Evolutionary conservation across 2,113 vertebrate species (phyloP).

Genomic region (Forbesichthys agassizii): DNA sequence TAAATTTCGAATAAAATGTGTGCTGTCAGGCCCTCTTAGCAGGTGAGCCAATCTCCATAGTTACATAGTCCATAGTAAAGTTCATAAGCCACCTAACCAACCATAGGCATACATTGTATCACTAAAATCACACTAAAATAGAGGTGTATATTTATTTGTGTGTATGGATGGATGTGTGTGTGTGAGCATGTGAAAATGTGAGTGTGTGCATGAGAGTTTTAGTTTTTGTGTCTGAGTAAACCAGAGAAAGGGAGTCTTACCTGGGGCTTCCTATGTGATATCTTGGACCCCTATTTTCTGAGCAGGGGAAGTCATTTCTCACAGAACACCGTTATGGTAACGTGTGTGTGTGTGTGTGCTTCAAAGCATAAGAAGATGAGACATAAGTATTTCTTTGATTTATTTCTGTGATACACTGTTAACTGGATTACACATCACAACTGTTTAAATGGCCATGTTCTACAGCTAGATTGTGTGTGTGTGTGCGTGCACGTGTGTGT

Average conservation of each 20-base stretch:
- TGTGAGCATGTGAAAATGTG: neutral
- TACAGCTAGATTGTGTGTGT: conserved; percentile 48
- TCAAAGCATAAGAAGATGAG: conserved; percentile 70
- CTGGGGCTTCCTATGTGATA: conserved; percentile 51
- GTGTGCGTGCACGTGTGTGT: conserved; percentile 31
- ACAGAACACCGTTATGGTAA: conserved; percentile 51
- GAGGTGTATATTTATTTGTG: neutral
- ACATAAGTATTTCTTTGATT: conserved; percentile 73
- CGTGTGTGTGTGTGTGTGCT: conserved; percentile 37
- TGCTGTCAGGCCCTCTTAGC: no score
- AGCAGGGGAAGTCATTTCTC: conserved; percentile 69
- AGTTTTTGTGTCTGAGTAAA: conserved; percentile 25
- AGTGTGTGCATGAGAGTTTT: conserved; percentile 17
- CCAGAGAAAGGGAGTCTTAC: conserved; percentile 11
- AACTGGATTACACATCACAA: conserved; percentile 76
- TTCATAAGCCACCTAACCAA: no score
- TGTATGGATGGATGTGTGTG: neutral
- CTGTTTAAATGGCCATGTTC: conserved; percentile 72
- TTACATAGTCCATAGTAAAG: no score
- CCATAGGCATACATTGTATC: no score
- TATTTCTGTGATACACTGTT: conserved; percentile 78
- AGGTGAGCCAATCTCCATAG: no score
- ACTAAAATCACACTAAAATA: no score
- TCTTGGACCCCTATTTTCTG: conserved; percentile 65
- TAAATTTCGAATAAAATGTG: no score